A percentile compares a stretch with the other conserved stretches of the same genome.
phyloP scores from a whole-genome alignment of 64 coral and sea anemone species.

The Montipora foliosa region DNA sequence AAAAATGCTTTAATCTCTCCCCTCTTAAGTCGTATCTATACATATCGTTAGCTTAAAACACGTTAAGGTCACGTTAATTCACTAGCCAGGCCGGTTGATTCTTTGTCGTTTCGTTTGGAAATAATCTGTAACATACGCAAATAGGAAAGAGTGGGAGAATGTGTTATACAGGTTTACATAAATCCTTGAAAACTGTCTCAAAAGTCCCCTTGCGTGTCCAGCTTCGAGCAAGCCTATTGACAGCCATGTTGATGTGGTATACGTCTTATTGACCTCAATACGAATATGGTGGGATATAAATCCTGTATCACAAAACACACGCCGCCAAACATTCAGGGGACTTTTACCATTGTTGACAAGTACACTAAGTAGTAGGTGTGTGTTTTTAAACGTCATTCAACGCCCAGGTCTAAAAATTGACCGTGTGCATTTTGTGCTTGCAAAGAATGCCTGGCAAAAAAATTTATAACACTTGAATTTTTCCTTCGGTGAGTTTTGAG shows the following conservation, averaged over 20 bases:
- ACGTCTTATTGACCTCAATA: conserved; percentile 37
- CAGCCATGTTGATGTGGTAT: conserved; percentile 34
- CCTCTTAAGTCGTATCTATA: conserved; percentile 23
- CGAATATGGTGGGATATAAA: conserved; percentile 42
- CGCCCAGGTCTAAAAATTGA: conserved; percentile 1
- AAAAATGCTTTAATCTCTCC: conserved; percentile 41
- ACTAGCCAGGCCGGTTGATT: not conserved
- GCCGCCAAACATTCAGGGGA: conserved; percentile 13
- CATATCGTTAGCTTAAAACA: not conserved
- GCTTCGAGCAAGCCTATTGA: conserved; percentile 22
- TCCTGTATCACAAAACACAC: conserved; percentile 26
- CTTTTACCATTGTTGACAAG: conserved; percentile 27
- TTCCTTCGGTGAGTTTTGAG: not conserved
- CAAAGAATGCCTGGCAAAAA: not conserved
- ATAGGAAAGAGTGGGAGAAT: not conserved
- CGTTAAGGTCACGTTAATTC: conserved; percentile 29
- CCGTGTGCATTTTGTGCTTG: not conserved
- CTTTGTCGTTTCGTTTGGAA: not conserved
- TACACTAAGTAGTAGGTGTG: conserved; percentile 2
- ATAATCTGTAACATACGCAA: not conserved
- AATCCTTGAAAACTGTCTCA: not conserved
- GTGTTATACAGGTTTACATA: not conserved
- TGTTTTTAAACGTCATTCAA: conserved; percentile 1
- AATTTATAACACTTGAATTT: not conserved
- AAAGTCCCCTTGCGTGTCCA: conserved; percentile 42